phyloP scores from a whole-genome alignment of 2,888 invertebrate genomes.

The Drosophila multiciliata region DNA sequence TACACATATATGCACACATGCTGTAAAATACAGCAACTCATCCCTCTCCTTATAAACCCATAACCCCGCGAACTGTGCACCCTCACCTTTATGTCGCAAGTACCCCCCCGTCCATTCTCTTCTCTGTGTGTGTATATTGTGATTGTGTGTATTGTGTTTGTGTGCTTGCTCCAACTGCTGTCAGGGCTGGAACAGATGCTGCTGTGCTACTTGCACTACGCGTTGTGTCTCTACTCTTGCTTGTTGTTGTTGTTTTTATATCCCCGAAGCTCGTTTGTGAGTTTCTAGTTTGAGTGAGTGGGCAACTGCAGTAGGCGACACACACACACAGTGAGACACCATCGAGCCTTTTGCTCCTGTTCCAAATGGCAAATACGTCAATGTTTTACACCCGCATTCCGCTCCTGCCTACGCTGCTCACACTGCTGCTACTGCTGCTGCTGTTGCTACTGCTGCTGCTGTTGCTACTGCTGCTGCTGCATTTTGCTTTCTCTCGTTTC shows the following conservation, averaged over 20 bases:
- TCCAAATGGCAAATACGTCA: conserved; percentile 75
- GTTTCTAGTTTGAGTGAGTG: conserved; percentile 39
- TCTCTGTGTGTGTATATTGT: background rate
- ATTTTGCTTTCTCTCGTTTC: conserved; percentile 23
- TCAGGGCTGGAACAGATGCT: conserved; percentile 51
- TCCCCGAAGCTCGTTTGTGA: conserved; percentile 56
- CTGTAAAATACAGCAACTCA: background rate
- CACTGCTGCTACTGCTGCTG: background rate
- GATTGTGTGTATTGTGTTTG: conserved; percentile 31
- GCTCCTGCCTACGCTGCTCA: conserved; percentile 1
- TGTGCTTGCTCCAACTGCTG: conserved; percentile 53
- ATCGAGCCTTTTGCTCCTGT: conserved; percentile 45
- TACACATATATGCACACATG: background rate
- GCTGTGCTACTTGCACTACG: conserved; percentile 48
- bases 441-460: background rate
- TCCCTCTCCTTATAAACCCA: background rate
- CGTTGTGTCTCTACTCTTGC: conserved; percentile 32
- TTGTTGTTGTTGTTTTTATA: conserved; percentile 36
- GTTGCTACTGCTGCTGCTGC: conserved; percentile 31
- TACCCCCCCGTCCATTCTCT: background rate
- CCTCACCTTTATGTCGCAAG: conserved; percentile 14
- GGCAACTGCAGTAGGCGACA: conserved; percentile 27
- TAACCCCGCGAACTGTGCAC: conserved; percentile 8
- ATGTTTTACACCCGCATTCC: conserved; percentile 43
- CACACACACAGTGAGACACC: background rate